These are phyloP conservation scores for Serilophus lunatus DNA, from an alignment of 2,113 vertebrate genomes.

Conservation along the genomic window DNA sequence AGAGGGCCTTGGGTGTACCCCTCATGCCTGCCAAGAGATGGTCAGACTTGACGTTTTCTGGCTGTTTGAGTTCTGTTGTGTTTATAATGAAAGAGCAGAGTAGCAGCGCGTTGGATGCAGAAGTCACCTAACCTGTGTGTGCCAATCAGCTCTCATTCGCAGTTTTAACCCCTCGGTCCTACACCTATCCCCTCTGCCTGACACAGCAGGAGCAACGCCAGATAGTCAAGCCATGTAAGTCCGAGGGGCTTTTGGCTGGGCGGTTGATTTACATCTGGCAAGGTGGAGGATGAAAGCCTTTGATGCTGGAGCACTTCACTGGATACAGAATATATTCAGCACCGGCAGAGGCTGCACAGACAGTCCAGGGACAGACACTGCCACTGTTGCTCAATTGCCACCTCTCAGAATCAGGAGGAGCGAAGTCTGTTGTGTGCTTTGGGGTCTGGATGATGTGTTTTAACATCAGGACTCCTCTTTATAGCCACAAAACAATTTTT, in stretches of 20 bases:
- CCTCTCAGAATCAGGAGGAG: neutral
- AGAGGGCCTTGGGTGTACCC: neutral
- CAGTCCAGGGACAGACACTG: neutral
- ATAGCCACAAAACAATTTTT: neutral
- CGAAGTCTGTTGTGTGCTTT: neutral
- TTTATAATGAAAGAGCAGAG: neutral
- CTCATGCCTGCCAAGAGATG: neutral
- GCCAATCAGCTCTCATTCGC: constrained; percentile 62
- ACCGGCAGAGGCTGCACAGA: neutral
- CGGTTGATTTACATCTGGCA: neutral
- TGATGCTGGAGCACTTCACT: neutral
- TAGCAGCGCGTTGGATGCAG: neutral
- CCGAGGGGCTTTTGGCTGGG: neutral
- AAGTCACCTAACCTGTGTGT: neutral
- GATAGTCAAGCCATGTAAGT: constrained; percentile 43
- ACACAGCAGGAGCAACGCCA: accelerated
- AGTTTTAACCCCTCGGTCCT: constrained; percentile 63
- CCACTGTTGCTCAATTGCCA: neutral
- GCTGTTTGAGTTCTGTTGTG: neutral
- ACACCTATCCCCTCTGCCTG: neutral
- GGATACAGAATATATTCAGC: neutral
- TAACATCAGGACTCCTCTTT: neutral
- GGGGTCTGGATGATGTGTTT: neutral
- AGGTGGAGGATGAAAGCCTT: neutral
- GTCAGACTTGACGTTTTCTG: neutral